Evolutionary conservation across 2,888 invertebrate species (phyloP), one percentile per base, ranked within the genome.

Genomic region (Nemurella pictetii): DNA sequence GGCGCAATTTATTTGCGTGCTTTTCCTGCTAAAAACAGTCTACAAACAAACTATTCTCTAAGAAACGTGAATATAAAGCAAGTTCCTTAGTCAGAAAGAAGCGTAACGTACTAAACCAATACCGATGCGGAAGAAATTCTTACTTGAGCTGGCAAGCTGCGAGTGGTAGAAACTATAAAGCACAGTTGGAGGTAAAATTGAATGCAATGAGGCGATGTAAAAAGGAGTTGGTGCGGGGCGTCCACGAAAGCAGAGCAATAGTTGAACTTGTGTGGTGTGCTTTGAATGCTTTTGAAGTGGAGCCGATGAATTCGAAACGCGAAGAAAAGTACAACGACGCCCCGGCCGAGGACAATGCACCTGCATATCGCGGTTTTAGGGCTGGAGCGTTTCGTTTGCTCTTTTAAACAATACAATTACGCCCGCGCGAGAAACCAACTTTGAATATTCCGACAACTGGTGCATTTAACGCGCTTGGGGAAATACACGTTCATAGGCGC

Each of bases 391-490:
- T 5, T 9, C 32, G 32, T 20, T 73, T 73, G 25, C 75, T 75
- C 75, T 75, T 75, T 26, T 12, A 75, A 1, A 75, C 75, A 75
- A 75, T 75, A 75, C 55, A 55, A 55, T 55, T 55, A 55, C 55
- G 7, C 75, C 7, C 27, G 25, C 26, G 26, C 25, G 28, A 9
- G 12, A 20, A 75, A 28, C 5, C 27, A 75, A 75, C 75, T 75
- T 75, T 75, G 75, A 75, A 75, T 75, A 75, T 75, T 75, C n/a
- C 75, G 9, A 2, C 28, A 12, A 75, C 27, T 27, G 28, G 7
- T 75, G 75, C 26, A 26, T 2, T 26, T 27, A 75, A 75, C 12
- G 1, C 12, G 75, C 26, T 26, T 75, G 26, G 26, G 27, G 28
- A 4, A 27, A 36, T 36, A 36, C 9, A 75, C 75, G 26, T 3